These are phyloP conservation scores for Xestia c-nigrum DNA, from an alignment of 2,888 invertebrate genomes.

Conservation along the genomic window DNA sequence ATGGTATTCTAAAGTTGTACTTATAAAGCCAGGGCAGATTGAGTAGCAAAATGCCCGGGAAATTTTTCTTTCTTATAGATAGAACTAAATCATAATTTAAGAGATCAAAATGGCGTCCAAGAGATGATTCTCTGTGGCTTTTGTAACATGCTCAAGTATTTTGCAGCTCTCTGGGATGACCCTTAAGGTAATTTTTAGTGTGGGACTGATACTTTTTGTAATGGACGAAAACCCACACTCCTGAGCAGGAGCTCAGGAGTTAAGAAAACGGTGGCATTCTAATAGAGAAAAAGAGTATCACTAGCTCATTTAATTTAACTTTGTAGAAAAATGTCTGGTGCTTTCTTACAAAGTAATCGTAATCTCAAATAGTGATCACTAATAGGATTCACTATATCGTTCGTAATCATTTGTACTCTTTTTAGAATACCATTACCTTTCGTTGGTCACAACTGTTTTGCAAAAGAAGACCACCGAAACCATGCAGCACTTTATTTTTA, in stretches of 20 bases:
- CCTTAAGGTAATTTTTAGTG: background rate
- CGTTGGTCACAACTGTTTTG: background rate
- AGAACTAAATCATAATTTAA: background rate
- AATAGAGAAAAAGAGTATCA: background rate
- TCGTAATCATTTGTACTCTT: background rate
- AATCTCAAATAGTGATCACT: no score
- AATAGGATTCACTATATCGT: background rate
- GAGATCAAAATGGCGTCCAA: background rate
- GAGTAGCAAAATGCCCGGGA: background rate
- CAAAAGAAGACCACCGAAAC: no score
- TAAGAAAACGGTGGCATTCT: background rate
- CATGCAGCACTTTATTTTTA: background rate
- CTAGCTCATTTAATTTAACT: background rate
- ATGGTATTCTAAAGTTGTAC: background rate
- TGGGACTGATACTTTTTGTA: background rate
- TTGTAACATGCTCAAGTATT: background rate
- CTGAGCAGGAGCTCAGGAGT: no score
- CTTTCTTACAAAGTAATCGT: background rate
- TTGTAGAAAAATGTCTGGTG: background rate
- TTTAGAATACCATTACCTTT: background rate
- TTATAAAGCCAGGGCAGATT: background rate
- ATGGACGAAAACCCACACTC: background rate
- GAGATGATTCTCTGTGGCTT: background rate
- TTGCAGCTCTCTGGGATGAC: background rate
- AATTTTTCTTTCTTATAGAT: background rate